Evolutionary conservation across 2,888 invertebrate genomes (phyloP).

Genomic region (Euphydryas editha): DNA sequence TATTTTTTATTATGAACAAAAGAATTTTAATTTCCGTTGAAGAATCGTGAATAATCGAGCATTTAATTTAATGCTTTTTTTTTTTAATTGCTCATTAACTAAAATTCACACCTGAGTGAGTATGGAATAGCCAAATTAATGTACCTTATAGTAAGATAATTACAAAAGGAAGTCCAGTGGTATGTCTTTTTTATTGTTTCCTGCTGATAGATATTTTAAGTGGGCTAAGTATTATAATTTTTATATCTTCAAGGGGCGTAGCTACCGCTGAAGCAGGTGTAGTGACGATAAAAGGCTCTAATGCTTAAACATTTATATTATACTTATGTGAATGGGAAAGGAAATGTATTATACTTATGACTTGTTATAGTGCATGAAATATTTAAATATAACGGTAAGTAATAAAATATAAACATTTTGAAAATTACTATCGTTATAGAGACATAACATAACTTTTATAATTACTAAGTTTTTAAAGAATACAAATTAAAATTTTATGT

Average conservation of each 20-base stretch:
- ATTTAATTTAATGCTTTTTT: background rate
- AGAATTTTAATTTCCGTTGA: background rate
- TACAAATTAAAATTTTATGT: too few species aligned
- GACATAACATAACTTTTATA: too few species aligned
- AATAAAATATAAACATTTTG: too few species aligned
- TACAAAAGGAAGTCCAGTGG: conserved; percentile 19
- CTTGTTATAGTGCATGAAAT: too few species aligned
- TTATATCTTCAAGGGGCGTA: conserved; percentile 7
- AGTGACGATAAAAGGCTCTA: background rate
- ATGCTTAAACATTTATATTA: background rate
- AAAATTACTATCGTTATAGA: too few species aligned
- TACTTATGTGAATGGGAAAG: background rate
- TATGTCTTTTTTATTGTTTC: conserved; percentile 7
- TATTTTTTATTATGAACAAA: background rate
- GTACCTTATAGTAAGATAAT: conserved; percentile 1
- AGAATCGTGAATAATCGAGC: background rate
- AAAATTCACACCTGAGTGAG: conserved; percentile 1
- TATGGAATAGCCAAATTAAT: conserved; percentile 1
- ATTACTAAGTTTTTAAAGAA: too few species aligned
- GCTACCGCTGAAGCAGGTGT: conserved; percentile 1
- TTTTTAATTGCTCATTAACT: conserved; percentile 10
- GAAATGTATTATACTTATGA: too few species aligned
- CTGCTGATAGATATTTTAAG: background rate
- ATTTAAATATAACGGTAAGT: too few species aligned
- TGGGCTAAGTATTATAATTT: background rate